Evolutionary conservation across 1,140 invertebrate species (phyloP).

Genomic region (Drosophila baimaii): DNA sequence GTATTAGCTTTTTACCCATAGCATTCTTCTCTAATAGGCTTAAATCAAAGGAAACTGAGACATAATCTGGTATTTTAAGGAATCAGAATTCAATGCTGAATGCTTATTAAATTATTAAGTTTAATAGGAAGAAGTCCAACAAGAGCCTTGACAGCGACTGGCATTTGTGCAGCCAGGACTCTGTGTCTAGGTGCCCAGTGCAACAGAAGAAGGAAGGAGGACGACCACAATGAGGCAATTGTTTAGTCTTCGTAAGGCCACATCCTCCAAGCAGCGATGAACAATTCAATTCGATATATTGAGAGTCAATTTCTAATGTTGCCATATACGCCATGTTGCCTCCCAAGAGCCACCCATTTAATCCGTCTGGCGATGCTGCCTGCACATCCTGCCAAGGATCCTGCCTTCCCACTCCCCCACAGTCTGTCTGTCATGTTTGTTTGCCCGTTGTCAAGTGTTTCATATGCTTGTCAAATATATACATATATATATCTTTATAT

Average conservation of each 20-base stretch:
- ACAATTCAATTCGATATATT: constrained; percentile 47
- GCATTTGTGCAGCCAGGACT: constrained; percentile 7
- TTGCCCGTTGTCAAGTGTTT: constrained; percentile 69
- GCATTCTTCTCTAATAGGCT: neutral
- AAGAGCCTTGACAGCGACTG: neutral
- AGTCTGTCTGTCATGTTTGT: constrained; percentile 70
- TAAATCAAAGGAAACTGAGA: neutral
- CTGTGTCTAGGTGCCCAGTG: neutral
- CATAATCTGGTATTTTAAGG: neutral
- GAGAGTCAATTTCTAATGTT: constrained; percentile 51
- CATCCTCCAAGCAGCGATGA: constrained; percentile 31
- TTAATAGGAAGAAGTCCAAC: neutral
- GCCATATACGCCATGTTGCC: constrained; percentile 1
- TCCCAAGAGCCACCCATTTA: constrained; percentile 12
- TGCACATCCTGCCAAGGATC: neutral
- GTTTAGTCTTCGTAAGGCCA: constrained; percentile 19
- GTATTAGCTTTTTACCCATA: neutral
- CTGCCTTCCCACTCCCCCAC: constrained; percentile 5
- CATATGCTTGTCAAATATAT: constrained; percentile 58
- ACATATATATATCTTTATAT: constrained; percentile 21
- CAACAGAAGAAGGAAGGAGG: neutral
- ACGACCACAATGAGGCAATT: constrained; percentile 29
- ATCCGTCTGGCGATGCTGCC: constrained; percentile 14
- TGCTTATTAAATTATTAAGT: neutral
- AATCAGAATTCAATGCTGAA: constrained; percentile 1